Evolutionary conservation across 23 tunicate species (phyloP).

Genomic region (Ascidia mentula): DNA sequence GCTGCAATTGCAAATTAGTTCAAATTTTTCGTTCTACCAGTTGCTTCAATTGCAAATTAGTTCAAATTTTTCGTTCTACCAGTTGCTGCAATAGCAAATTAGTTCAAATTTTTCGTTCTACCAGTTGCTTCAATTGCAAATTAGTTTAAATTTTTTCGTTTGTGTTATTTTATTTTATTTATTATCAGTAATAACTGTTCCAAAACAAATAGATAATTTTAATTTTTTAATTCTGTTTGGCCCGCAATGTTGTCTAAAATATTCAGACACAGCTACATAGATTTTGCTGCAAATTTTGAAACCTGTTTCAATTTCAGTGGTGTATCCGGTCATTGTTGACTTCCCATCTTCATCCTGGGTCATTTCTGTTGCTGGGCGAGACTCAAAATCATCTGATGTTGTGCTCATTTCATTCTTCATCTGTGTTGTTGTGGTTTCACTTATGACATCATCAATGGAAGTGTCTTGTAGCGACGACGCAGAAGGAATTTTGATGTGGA

Average conservation of each 20-base stretch:
- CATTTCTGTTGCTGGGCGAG: slow-evolving; percentile 27
- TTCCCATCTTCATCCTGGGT: slow-evolving; percentile 46
- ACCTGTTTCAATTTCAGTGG: slow-evolving; percentile 67
- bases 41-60: not conserved
- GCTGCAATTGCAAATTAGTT: not conserved
- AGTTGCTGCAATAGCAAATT: not conserved
- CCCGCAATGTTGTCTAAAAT: too few relatives aligned
- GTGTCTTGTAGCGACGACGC: slow-evolving; percentile 4
- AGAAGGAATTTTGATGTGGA: not conserved
- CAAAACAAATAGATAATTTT: too few relatives aligned
- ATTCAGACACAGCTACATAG: too few relatives aligned
- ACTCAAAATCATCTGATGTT: slow-evolving; percentile 26
- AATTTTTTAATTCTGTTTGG: too few relatives aligned
- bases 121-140: not conserved
- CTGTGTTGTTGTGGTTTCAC: slow-evolving; percentile 8
- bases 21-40: not conserved
- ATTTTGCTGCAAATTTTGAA: too few relatives aligned
- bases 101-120: not conserved
- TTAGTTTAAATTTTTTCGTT: too few relatives aligned
- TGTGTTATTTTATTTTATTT: too few relatives aligned
- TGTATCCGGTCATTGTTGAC: slow-evolving; percentile 58
- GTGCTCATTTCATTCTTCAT: slow-evolving; percentile 7
- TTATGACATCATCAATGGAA: not conserved
- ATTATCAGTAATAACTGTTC: too few relatives aligned
- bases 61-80: not conserved